Evolutionary conservation across 2,888 invertebrate species (phyloP).

Genomic region (Glaucopsyche alexis): DNA sequence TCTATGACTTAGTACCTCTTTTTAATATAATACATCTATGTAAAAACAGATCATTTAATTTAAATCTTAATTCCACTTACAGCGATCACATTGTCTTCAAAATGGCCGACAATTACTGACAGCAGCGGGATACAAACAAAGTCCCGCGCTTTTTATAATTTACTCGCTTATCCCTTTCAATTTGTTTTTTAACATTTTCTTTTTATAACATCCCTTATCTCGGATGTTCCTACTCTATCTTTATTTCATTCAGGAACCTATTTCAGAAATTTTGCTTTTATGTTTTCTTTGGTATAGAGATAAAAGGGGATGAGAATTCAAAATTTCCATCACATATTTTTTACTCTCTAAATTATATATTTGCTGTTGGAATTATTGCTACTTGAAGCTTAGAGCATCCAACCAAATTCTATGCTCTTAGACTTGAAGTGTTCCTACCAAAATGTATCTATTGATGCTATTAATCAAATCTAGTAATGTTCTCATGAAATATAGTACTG

Average conservation of each 20-base stretch:
- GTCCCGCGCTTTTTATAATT: constrained; percentile 65
- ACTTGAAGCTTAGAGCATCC: too few relatives aligned
- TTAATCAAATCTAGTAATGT: too few relatives aligned
- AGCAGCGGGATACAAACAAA: constrained; percentile 60
- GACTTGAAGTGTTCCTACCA: too few relatives aligned
- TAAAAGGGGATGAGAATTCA: constrained; percentile 21
- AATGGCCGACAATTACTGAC: constrained; percentile 51
- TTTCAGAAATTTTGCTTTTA: constrained; percentile 20
- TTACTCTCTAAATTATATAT: constrained; percentile 1
- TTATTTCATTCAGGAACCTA: constrained; percentile 31
- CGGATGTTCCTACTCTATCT: constrained; percentile 46
- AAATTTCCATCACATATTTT: constrained; percentile 21
- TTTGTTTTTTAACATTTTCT: constrained; percentile 42
- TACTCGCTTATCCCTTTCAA: constrained; percentile 66
- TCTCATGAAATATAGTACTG: too few relatives aligned
- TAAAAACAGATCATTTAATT: constrained; percentile 12
- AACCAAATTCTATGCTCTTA: too few relatives aligned
- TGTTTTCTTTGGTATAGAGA: constrained; percentile 25
- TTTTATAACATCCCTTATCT: constrained; percentile 65
- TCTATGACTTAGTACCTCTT: too few relatives aligned
- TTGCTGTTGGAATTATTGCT: neutral
- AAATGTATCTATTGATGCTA: neutral
- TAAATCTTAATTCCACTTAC: constrained; percentile 13
- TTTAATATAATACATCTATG: too few relatives aligned
- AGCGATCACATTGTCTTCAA: constrained; percentile 32